Evolutionary conservation across 2,888 invertebrate species (phyloP).

Genomic region (Merodon equestris): DNA sequence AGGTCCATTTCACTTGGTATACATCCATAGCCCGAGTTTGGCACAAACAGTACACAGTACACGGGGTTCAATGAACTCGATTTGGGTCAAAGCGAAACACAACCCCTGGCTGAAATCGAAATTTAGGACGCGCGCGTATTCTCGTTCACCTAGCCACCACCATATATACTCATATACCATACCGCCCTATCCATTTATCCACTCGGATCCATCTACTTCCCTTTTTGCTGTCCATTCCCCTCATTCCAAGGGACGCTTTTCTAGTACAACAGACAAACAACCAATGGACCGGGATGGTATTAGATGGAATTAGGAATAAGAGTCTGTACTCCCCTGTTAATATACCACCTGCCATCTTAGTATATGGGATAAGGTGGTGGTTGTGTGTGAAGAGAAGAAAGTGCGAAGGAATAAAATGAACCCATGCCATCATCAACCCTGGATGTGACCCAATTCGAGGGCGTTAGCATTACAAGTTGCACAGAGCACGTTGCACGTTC

Average conservation of each 20-base stretch:
- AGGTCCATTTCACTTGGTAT: constrained; percentile 24
- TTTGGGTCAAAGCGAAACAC: constrained; percentile 78
- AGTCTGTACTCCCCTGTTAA: constrained; percentile 7
- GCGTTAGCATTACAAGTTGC: constrained; percentile 66
- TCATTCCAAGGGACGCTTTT: too few species aligned
- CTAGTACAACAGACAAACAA: constrained; percentile 1
- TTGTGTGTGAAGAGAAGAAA: too few species aligned
- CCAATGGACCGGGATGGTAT: background rate
- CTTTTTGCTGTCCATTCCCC: constrained; percentile 12
- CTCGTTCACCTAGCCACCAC: constrained; percentile 10
- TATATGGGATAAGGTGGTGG: constrained; percentile 58
- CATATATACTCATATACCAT: constrained; percentile 4
- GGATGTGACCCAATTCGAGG: constrained; percentile 69
- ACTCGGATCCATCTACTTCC: too few species aligned
- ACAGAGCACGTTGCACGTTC: constrained; percentile 47
- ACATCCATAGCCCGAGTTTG: constrained; percentile 1
- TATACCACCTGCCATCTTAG: constrained; percentile 57
- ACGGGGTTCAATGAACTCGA: constrained; percentile 74
- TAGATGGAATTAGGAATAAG: constrained; percentile 19
- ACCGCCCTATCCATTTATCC: too few species aligned
- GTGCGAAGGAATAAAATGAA: constrained; percentile 26
- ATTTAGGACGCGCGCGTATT: constrained; percentile 61
- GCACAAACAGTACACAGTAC: constrained; percentile 9
- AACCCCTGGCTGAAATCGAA: constrained; percentile 75
- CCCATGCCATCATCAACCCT: constrained; percentile 67